These are phyloP conservation scores for Cheilosia vernalis DNA, from an alignment of 2,888 invertebrate species.

Conservation along the genomic window DNA sequence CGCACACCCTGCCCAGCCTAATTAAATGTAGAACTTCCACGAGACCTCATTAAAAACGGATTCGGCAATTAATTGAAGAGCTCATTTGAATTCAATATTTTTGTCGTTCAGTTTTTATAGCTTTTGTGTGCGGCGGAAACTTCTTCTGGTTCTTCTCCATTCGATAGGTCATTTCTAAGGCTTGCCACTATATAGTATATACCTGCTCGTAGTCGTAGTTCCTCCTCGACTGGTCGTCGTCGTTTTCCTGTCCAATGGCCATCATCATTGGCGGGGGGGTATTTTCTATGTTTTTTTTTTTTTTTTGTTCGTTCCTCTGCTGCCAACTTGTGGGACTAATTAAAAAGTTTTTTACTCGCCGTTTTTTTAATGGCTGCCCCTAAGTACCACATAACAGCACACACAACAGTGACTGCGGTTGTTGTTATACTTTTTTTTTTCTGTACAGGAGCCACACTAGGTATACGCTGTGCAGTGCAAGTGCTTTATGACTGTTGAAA, in stretches of 20 bases:
- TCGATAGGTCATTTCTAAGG: slow-evolving; percentile 58
- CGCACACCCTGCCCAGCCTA: slow-evolving; percentile 29
- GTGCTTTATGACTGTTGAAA: slow-evolving; percentile 71
- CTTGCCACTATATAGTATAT: slow-evolving; percentile 7
- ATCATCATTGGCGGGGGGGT: not conserved
- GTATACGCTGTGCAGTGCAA: slow-evolving; percentile 22
- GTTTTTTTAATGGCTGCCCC: slow-evolving; percentile 67
- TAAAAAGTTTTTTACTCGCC: slow-evolving; percentile 69
- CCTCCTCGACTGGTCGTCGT: slow-evolving; percentile 23
- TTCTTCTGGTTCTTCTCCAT: slow-evolving; percentile 39
- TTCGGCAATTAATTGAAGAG: slow-evolving; percentile 58
- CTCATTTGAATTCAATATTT: slow-evolving; percentile 53
- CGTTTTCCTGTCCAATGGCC: slow-evolving; percentile 63
- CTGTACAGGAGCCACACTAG: slow-evolving; percentile 16
- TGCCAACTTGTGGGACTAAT: slow-evolving; percentile 72
- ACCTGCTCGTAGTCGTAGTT: slow-evolving; percentile 4
- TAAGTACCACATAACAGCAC: slow-evolving; percentile 69
- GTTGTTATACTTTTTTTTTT: slow-evolving; percentile 3
- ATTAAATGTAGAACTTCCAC: slow-evolving; percentile 45
- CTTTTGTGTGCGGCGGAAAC: slow-evolving; percentile 21
- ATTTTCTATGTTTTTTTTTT: not conserved
- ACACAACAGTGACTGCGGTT: slow-evolving; percentile 63
- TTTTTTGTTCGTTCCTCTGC: not conserved
- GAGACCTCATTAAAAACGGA: slow-evolving; percentile 65
- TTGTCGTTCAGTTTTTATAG: slow-evolving; percentile 2